Percentiles rank a stretch among this genome's conserved stretches.
Conservation (phyloP, 2,113 vertebrate genomes). For the Ahaetulla prasina region DNA sequence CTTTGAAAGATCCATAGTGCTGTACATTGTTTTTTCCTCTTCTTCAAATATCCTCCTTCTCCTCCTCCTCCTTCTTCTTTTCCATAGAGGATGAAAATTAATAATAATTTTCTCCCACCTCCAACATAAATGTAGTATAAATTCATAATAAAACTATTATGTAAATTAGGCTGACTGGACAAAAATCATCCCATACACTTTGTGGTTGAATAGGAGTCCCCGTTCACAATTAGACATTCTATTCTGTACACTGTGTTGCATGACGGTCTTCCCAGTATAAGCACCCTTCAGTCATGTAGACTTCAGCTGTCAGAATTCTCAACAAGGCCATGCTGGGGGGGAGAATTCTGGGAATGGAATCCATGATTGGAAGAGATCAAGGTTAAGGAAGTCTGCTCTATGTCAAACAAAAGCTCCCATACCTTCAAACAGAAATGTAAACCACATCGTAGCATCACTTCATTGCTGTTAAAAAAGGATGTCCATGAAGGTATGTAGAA, state of each 20-base stretch:
- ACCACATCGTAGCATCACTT: not conserved
- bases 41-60: not conserved
- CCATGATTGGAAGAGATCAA: not conserved
- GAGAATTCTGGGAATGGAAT: not conserved
- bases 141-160: not conserved
- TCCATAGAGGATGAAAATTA: not conserved
- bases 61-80: not conserved
- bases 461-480: not conserved
- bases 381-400: not conserved
- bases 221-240: not conserved
- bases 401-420: not conserved
- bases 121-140: not conserved
- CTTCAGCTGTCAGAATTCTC: not conserved
- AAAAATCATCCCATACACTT: not conserved
- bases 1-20: not conserved
- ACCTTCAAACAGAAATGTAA: not conserved
- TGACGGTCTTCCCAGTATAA: not conserved
- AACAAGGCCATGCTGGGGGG: not conserved
- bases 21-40: not conserved
- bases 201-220: not conserved
- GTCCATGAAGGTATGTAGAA: not conserved
- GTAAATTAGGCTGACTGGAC: not conserved
- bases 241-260: not conserved
- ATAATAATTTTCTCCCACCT: not conserved
- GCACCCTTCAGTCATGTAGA: not conserved